Evolutionary conservation across 35 echinoderm and acorn worm genomes (phyloP).

Genomic region (Apostichopus parvimensis): DNA sequence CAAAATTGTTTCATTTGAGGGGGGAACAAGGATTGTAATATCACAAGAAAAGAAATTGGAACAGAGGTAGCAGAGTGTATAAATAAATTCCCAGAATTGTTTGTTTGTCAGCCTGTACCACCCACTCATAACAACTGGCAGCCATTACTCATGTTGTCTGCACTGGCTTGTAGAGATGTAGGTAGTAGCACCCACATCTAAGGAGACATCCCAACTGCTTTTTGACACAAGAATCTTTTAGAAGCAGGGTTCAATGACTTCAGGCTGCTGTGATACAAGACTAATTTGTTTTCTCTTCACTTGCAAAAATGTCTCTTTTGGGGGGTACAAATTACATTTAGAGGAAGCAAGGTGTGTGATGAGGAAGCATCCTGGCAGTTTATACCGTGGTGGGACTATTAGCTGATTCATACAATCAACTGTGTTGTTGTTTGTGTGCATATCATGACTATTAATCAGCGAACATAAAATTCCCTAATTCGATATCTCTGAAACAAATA

Average conservation of each 20-base stretch:
- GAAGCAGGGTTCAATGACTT: conserved; percentile 15
- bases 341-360: too few species aligned
- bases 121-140: conserved; percentile 40
- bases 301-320: not conserved
- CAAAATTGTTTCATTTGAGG: not conserved
- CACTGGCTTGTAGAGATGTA: too few species aligned
- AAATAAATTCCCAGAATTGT: conserved; percentile 36
- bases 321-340: not conserved
- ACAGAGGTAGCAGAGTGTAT: not conserved
- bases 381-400: too few species aligned
- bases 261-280: not conserved
- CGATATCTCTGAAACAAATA: too few species aligned
- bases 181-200: too few species aligned
- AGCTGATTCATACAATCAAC: too few species aligned
- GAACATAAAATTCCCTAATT: too few species aligned
- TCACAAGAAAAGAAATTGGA: not conserved
- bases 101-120: conserved; percentile 30
- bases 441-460: too few species aligned
- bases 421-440: too few species aligned
- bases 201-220: too few species aligned
- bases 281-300: not conserved
- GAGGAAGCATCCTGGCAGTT: too few species aligned
- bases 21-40: not conserved
- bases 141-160: conserved; percentile 1
- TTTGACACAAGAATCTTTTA: too few species aligned